Evolutionary conservation across 2,113 vertebrate species (phyloP).

Genomic region (Zootoca vivipara): DNA sequence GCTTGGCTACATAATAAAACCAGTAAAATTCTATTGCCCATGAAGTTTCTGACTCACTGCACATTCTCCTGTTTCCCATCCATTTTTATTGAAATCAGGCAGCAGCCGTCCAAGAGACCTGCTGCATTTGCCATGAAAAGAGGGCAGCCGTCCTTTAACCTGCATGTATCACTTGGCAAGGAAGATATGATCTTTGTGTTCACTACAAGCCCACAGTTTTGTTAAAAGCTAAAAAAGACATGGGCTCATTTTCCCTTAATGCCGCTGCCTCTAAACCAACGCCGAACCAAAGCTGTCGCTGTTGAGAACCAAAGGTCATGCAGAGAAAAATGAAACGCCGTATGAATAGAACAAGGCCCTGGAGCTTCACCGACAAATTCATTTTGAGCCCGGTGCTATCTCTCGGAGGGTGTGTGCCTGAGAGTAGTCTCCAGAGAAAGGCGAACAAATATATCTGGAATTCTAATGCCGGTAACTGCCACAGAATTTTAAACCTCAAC

Average conservation of each 20-base stretch:
- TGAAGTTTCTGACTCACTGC: conserved; percentile 30
- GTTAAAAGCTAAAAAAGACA: conserved; percentile 71
- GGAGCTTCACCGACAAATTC: conserved; percentile 59
- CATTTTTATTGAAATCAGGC: conserved; percentile 66
- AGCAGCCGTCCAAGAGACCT: neutral
- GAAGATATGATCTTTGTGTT: conserved; percentile 68
- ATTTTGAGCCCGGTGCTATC: conserved; percentile 59
- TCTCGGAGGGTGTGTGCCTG: conserved; percentile 37
- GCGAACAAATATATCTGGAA: conserved; percentile 68
- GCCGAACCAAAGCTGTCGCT: conserved; percentile 43
- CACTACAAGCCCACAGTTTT: conserved; percentile 69
- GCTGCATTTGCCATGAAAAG: neutral
- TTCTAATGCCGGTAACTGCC: conserved; percentile 31
- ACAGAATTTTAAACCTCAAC: conserved; percentile 35
- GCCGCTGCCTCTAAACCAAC: conserved; percentile 46
- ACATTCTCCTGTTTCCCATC: conserved; percentile 60
- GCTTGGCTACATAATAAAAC: conserved; percentile 15
- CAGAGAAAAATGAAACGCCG: conserved; percentile 69
- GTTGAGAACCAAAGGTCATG: conserved; percentile 61
- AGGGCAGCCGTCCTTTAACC: conserved; percentile 71
- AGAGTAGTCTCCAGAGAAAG: conserved; percentile 60
- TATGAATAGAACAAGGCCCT: conserved; percentile 55
- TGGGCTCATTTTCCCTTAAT: conserved; percentile 61
- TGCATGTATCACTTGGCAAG: conserved; percentile 64
- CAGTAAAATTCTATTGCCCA: conserved; percentile 49